These are phyloP conservation scores for Sebastes itinus DNA, from an alignment of 2,797 vertebrate genomes.

Conservation along the genomic window DNA sequence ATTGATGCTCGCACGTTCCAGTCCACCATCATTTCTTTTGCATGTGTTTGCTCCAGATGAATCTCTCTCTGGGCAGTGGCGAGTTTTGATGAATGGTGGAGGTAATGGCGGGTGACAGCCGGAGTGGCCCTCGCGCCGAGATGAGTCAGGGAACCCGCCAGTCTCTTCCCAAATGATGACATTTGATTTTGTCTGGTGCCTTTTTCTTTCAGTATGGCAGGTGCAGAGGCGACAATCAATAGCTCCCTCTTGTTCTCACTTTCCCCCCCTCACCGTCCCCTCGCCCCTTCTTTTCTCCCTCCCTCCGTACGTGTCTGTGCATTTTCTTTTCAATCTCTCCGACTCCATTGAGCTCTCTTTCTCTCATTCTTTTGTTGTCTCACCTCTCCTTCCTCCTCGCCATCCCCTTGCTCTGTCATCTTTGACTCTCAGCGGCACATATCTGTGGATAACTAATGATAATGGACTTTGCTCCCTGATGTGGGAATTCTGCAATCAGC, in stretches of 20 bases:
- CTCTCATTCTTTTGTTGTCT: constrained; percentile 19
- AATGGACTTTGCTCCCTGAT: constrained; percentile 76
- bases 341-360: constrained; percentile 13
- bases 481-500: constrained; percentile 78
- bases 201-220: constrained; percentile 53
- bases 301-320: neutral
- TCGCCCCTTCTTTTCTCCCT: neutral
- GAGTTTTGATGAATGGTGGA: constrained; percentile 74
- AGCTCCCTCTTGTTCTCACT: constrained; percentile 46
- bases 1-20: constrained; percentile 34
- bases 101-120: constrained; percentile 65
- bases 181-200: constrained; percentile 70
- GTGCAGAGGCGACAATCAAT: constrained; percentile 68
- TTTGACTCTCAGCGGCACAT: constrained; percentile 58
- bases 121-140: constrained; percentile 49
- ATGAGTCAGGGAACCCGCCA: constrained; percentile 45
- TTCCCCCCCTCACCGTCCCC: neutral
- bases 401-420: constrained; percentile 51
- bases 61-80: constrained; percentile 47
- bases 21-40: constrained; percentile 43
- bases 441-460: constrained; percentile 75
- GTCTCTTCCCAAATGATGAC: constrained; percentile 73
- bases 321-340: constrained; percentile 41
- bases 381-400: constrained; percentile 10
- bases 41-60: constrained; percentile 61